Percentiles rank a stretch among this genome's conserved stretches.
phyloP scores from a whole-genome alignment of 2,888 invertebrate genomes.

The Emmelina monodactyla region DNA sequence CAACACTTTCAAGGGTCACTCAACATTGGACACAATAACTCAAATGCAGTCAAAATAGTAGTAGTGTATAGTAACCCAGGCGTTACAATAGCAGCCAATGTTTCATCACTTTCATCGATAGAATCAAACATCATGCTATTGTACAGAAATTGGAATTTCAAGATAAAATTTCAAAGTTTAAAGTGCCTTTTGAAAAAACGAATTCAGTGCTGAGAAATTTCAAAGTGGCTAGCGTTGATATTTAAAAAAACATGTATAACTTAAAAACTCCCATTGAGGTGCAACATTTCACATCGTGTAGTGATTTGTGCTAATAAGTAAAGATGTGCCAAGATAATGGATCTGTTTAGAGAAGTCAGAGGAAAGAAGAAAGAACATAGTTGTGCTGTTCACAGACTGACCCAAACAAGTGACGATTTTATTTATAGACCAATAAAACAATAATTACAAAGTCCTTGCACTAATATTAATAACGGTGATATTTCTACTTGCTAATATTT shows the following conservation, averaged over 20 bases:
- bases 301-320: slow-evolving; percentile 45
- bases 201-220: slow-evolving; percentile 12
- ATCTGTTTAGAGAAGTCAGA: slow-evolving; percentile 39
- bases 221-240: no score
- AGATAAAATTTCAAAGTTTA: slow-evolving; percentile 24
- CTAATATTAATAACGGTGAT: slow-evolving; percentile 2
- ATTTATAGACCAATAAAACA: slow-evolving; percentile 11
- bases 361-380: slow-evolving; percentile 24
- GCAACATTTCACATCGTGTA: slow-evolving; percentile 23
- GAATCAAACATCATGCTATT: slow-evolving; percentile 53
- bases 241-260: no score
- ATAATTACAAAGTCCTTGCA: neutral
- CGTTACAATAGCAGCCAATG: slow-evolving; percentile 54
- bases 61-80: slow-evolving; percentile 35
- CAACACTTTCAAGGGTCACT: slow-evolving; percentile 16
- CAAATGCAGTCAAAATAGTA: slow-evolving; percentile 41
- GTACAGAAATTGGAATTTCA: slow-evolving; percentile 56
- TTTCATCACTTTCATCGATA: slow-evolving; percentile 32
- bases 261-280: slow-evolving; percentile 24
- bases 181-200: slow-evolving; percentile 16
- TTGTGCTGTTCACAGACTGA: slow-evolving; percentile 41
- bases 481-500: no score
- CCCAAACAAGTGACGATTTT: slow-evolving; percentile 26
- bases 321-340: slow-evolving; percentile 2
- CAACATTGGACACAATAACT: slow-evolving; percentile 25